Conservation (phyloP, 2,797 vertebrate species). For the Astyanax mexicanus region DNA sequence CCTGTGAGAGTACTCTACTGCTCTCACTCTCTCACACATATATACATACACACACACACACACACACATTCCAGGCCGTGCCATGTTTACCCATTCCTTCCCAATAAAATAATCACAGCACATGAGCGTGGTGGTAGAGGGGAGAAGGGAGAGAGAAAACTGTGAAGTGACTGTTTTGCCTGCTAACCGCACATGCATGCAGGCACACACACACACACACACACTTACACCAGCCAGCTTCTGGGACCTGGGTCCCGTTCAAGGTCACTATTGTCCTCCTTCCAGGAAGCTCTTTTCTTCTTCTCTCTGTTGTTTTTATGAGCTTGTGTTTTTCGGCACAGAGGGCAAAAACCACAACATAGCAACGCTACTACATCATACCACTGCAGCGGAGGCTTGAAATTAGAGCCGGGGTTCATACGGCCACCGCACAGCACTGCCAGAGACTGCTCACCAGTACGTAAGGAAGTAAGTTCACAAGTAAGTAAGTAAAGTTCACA, state of each 20-base stretch:
- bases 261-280: conserved; percentile 60
- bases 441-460: conserved; percentile 30
- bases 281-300: conserved; percentile 55
- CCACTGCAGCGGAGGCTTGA: conserved; percentile 37
- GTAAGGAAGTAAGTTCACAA: too few relatives aligned
- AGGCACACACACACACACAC: conserved; percentile 32
- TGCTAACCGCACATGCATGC: conserved; percentile 68
- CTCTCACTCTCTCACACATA: conserved; percentile 41
- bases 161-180: conserved; percentile 67
- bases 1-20: conserved; percentile 45
- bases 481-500: conserved; percentile 26
- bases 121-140: conserved; percentile 48
- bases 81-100: conserved; percentile 62
- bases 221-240: conserved; percentile 39
- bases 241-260: conserved; percentile 50
- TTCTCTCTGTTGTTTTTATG: conserved; percentile 56
- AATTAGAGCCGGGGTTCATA: conserved; percentile 48
- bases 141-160: conserved; percentile 52
- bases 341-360: conserved; percentile 52
- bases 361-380: conserved; percentile 52
- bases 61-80: conserved; percentile 62
- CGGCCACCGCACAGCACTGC: conserved; percentile 40
- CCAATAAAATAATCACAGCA: conserved; percentile 65
- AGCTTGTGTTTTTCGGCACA: conserved; percentile 55
- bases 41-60: conserved; percentile 54